Conservation (phyloP, 1,140 invertebrate species). For the Orchesella cincta region DNA sequence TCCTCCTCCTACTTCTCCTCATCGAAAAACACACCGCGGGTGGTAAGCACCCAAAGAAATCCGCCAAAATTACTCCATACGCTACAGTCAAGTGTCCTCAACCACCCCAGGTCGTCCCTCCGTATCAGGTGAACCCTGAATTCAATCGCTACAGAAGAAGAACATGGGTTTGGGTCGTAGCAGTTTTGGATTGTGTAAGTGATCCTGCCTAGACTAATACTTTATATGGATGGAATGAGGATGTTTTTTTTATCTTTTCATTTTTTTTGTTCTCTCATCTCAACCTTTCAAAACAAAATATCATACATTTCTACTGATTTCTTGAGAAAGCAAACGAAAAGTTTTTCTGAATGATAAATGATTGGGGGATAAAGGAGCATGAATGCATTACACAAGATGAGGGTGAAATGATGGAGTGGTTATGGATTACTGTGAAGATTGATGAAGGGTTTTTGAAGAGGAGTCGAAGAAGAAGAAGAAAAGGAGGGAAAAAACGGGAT, state of each 20-base stretch:
- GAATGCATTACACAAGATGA: background rate
- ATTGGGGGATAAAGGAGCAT: background rate
- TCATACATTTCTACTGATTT: background rate
- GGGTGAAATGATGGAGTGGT: background rate
- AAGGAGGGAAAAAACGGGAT: background rate
- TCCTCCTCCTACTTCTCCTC: too few relatives aligned
- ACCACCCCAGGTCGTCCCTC: background rate
- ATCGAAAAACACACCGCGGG: background rate
- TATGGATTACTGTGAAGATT: background rate
- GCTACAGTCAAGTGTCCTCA: slow-evolving; percentile 23
- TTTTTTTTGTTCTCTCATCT: too few relatives aligned
- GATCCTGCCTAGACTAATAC: background rate
- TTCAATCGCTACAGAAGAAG: slow-evolving; percentile 37
- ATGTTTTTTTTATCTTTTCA: too few relatives aligned
- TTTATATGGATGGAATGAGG: too few relatives aligned
- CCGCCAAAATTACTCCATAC: slow-evolving; percentile 18
- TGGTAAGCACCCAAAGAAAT: background rate
- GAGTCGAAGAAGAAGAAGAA: background rate
- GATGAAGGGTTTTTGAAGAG: background rate
- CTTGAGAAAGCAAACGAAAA: background rate
- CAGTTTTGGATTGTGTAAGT: slow-evolving; percentile 37
- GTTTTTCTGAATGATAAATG: slow-evolving; percentile 2
- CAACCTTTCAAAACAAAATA: too few relatives aligned
- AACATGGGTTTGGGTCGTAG: slow-evolving; percentile 39
- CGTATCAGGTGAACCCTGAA: slow-evolving; percentile 9